Base-by-base conservation (phyloP, 1,140 invertebrate genomes). In the Eumaeus atala region DNA sequence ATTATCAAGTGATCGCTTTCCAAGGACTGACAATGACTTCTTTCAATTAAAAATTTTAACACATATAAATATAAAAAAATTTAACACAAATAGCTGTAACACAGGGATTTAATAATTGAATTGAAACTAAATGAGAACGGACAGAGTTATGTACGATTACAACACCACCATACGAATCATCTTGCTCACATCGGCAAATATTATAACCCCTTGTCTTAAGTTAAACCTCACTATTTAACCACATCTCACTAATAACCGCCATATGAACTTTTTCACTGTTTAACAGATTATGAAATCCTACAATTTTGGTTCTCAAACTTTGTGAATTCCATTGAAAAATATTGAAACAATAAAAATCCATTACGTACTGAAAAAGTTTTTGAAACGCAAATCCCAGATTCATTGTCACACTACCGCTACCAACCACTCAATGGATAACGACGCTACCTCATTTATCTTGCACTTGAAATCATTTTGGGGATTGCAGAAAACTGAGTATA, bases 311-410 rank as follows among this genome's bases (percentile, higher is more conserved):
- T 50, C 47, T 21, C 6, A 61, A 4, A 48, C 63, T 65, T 10
- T 57, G 57, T 18, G 59, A 51, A 34, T 65, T 61, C 56, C 63
- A 65, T 40, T 65, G 63, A 11, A 58, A 18, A 10, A 64, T 54
- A 37, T 61, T 64, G 37, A 61, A 38, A 48, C 3, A 37, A 11
- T 49, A 33, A 34, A 12, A 58, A 59, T 50, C 48, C 51, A 53
- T 58, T 56, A 51, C 9, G 50, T n/a, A 66, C 47, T 11, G 21
- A 28, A 28, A 28, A 28, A 28, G 21, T 6, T 28, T 28, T 28
- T 28, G 21, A 28, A 28, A 28, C 2, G 21, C 21, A 28, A 28
- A 6, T 28, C 21, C 21, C 21, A 28, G 21, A 28, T 28, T 3
- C 21, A 28, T 6, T 28, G 21, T 3, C 21, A 3, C 21, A 28